Percentiles rank a stretch among this genome's conserved stretches.
Conservation (phyloP, 2,888 invertebrate species). For the Drosophila pseudotalamancana region DNA sequence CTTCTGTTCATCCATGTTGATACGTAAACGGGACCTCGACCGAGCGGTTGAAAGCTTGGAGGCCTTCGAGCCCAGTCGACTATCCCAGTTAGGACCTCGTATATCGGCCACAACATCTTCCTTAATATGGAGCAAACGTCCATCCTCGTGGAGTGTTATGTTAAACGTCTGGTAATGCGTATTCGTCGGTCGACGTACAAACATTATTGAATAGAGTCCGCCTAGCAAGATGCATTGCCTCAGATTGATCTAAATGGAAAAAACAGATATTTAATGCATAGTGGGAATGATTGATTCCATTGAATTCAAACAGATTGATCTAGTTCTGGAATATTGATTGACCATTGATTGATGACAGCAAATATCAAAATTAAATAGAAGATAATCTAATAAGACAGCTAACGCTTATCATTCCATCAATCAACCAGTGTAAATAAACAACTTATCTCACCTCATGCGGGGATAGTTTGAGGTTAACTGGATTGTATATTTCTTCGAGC, state of each 20-base stretch:
- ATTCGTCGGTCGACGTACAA: conserved; percentile 68
- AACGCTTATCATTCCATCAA: not conserved
- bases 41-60: not conserved
- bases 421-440: not conserved
- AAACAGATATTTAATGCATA: no score
- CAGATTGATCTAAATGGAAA: conserved; percentile 83
- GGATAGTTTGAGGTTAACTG: conserved; percentile 48
- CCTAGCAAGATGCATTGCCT: conserved; percentile 76
- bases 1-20: conserved; percentile 9
- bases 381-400: no score
- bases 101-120: conserved; percentile 40
- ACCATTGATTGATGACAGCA: no score
- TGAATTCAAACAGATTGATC: no score
- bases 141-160: conserved; percentile 70
- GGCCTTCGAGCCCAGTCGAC: not conserved
- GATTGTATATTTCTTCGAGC: conserved; percentile 63
- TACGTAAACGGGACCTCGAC: conserved; percentile 10
- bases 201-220: conserved; percentile 78
- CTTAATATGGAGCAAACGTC: conserved; percentile 47
- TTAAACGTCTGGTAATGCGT: conserved; percentile 69
- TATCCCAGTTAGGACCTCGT: accelerated
- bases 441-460: conserved; percentile 62
- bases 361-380: not conserved
- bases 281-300: no score
- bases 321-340: no score